Base-by-base conservation (phyloP, 1,140 invertebrate species). In the Drosophila nigromelanica region DNA sequence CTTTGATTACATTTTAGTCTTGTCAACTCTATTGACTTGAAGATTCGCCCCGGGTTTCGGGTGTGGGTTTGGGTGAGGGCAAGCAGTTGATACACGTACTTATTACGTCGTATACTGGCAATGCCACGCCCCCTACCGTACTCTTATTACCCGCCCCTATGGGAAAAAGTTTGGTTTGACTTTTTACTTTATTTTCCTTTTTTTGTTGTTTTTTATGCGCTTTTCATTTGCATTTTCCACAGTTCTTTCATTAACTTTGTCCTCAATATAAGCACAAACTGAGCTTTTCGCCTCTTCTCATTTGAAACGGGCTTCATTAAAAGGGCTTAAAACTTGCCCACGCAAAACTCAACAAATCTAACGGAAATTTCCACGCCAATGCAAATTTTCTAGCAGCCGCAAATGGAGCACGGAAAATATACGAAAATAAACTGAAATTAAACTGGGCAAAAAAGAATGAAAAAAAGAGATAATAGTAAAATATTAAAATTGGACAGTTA, bases 281-380 rank as follows among this genome's bases (percentile, higher is more conserved):
- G 27, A 54, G 27, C 51, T 52, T 24, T 15, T 11, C 39, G 18
- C n/a, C 33, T 35, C 35, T 56, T 21, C 35, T 56, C 69, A 59
- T 72, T 72, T 43, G 61, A 59, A 30, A 14, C 39, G 61, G 50
- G 62, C 73, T 76, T 73, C 62, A 76, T 73, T 73, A 86, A 87
- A 45, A 81, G 81, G 82, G 82, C 82, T 87, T 87, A 85, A 80
- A 86, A 76, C 60, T 80, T 76, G 68, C 51, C 66, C 39, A 76
- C 72, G 47, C 52, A 55, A 62, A 66, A 58, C 62, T 35, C 11
- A 11, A 33, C 43, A 58, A 64, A 64, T 56, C 39, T 18, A 73
- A 45, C 42, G 47, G 15, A 27, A 67, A 67, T 43, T 72, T 55
- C 24, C 27, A 71, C 18, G 42, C 24, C 27, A 58, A 63, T 62